These are phyloP conservation scores for Drosophila heteroneura DNA, from an alignment of 2,888 invertebrate genomes.

Conservation along the genomic window DNA sequence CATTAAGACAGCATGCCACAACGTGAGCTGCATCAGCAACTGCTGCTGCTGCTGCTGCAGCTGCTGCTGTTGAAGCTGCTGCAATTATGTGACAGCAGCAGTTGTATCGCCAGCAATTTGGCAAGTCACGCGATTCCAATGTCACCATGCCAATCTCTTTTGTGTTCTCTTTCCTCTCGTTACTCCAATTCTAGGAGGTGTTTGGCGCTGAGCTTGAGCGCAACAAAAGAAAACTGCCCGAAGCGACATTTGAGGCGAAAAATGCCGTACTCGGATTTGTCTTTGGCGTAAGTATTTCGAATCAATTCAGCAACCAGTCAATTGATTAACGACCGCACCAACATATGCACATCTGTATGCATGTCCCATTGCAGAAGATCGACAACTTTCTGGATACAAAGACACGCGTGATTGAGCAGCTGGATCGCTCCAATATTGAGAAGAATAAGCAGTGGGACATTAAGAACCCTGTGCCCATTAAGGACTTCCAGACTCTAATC, in stretches of 20 bases:
- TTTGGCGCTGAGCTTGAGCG: conserved; percentile 86
- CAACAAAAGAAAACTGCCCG: conserved; percentile 92
- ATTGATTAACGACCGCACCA: conserved; percentile 19
- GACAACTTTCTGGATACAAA: conserved; percentile 93
- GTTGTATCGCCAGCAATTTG: conserved; percentile 2
- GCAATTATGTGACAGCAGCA: not conserved
- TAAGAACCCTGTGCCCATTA: conserved; percentile 88
- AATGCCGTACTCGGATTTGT: conserved; percentile 93
- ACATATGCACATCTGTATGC: not conserved
- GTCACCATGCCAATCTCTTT: conserved; percentile 32
- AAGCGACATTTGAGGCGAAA: conserved; percentile 89
- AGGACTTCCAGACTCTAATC: conserved; percentile 88
- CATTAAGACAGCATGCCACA: conserved; percentile 20
- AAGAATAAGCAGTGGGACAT: conserved; percentile 92
- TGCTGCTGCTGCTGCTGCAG: conserved; percentile 17
- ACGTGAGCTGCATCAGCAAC: conserved; percentile 6
- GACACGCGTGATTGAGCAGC: conserved; percentile 89
- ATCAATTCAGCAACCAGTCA: not conserved
- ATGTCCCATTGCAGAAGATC: conserved; percentile 88
- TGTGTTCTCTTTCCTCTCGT: conserved; percentile 26
- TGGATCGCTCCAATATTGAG: conserved; percentile 91
- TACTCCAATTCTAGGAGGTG: conserved; percentile 85
- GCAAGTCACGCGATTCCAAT: conserved; percentile 6
- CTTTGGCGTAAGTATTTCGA: conserved; percentile 90
- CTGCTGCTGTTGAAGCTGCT: not conserved